Conservation (phyloP, 2,888 invertebrate genomes). For the Lithodes maja region DNA sequence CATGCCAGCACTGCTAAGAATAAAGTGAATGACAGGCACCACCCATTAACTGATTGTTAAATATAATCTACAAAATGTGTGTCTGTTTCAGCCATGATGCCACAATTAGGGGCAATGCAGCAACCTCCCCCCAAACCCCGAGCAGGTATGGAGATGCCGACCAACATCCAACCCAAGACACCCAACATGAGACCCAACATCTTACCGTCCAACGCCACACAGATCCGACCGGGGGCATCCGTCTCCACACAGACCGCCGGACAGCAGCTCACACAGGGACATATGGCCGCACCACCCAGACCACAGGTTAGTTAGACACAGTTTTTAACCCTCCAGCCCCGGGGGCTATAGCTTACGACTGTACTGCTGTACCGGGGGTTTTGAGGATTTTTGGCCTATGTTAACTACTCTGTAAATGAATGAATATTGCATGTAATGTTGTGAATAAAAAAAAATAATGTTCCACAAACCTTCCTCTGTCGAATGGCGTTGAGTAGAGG, state of each 20-base stretch:
- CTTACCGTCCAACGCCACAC: conserved; percentile 58
- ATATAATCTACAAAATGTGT: neutral
- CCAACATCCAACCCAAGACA: conserved; percentile 70
- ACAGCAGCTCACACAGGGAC: conserved; percentile 61
- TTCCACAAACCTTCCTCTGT: too few species aligned
- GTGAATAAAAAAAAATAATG: too few species aligned
- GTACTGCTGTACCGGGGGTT: too few species aligned
- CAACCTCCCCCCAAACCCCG: conserved; percentile 54
- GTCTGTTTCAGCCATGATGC: conserved; percentile 59
- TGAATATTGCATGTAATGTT: too few species aligned
- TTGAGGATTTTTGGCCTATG: too few species aligned
- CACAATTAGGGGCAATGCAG: conserved; percentile 53
- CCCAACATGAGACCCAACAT: conserved; percentile 59
- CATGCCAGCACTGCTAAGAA: too few species aligned
- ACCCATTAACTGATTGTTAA: too few species aligned
- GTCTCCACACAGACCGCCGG: conserved; percentile 62
- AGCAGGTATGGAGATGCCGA: conserved; percentile 59
- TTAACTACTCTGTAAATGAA: too few species aligned
- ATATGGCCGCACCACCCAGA: conserved; percentile 58
- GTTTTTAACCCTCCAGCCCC: too few species aligned
- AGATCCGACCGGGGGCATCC: conserved; percentile 60
- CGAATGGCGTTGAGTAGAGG: too few species aligned
- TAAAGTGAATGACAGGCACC: too few species aligned
- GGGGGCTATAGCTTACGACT: too few species aligned
- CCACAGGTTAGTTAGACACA: conserved; percentile 43